Conservation (phyloP, 2,113 vertebrate genomes). For the Etheostoma cragini region DNA sequence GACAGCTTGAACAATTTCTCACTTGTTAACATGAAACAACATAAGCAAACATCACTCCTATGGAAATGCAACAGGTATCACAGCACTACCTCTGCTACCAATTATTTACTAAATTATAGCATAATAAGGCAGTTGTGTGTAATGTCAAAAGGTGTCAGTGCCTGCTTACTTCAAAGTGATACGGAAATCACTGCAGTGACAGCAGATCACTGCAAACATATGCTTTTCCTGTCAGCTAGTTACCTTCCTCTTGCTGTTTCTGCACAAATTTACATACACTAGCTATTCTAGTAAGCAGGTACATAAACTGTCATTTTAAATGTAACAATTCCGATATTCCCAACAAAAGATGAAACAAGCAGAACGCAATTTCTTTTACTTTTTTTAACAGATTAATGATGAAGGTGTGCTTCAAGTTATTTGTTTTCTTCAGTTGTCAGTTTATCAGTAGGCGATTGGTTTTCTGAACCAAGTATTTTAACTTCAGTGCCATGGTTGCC, state of each 20-base stretch:
- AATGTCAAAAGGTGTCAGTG: conserved; percentile 29
- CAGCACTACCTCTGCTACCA: conserved; percentile 5
- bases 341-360: background rate
- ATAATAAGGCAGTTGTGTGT: conserved; percentile 35
- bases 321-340: background rate
- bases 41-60: no score
- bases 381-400: no score
- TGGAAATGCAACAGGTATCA: conserved; percentile 6
- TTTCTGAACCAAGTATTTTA: conserved; percentile 69
- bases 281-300: background rate
- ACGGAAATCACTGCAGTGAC: conserved; percentile 29
- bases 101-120: conserved; percentile 44
- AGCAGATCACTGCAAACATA: conserved; percentile 43
- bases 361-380: background rate
- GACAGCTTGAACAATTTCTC: no score
- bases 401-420: conserved; percentile 20
- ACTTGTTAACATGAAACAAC: no score
- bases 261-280: conserved; percentile 16
- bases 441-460: conserved; percentile 62
- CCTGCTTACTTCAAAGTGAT: conserved; percentile 57
- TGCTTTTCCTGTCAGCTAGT: conserved; percentile 12
- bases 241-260: background rate
- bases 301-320: background rate
- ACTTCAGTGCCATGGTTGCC: conserved; percentile 72
- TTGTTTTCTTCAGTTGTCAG: conserved; percentile 67